These are phyloP conservation scores for Mesorhabditis sp. DNA, from an alignment of 2,888 invertebrate species.

Conservation along the genomic window DNA sequence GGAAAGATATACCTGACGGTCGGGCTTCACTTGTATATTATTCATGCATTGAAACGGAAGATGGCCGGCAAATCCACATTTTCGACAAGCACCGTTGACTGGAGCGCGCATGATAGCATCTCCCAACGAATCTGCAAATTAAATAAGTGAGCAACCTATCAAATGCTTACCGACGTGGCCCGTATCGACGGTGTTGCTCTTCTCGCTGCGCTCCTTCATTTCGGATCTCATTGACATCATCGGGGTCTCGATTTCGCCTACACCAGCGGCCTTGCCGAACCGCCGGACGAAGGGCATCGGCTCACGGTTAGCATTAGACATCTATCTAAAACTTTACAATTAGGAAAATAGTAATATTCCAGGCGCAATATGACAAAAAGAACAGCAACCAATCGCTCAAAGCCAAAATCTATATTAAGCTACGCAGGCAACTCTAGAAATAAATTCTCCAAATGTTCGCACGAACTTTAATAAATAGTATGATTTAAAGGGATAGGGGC, in stretches of 20 bases:
- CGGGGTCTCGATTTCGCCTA: slow-evolving; percentile 2
- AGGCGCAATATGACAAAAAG: no score
- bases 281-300: slow-evolving; percentile 38
- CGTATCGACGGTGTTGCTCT: no score
- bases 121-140: slow-evolving; percentile 31
- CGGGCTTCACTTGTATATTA: slow-evolving; percentile 60
- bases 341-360: no score
- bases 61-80: slow-evolving; percentile 60
- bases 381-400: no score
- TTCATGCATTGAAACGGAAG: slow-evolving; percentile 62
- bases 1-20: slow-evolving; percentile 43
- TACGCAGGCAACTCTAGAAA: no score
- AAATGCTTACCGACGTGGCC: no score
- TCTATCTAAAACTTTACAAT: slow-evolving; percentile 12
- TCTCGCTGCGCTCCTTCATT: slow-evolving; percentile 9
- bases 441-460: no score
- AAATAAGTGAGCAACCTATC: neutral
- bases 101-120: slow-evolving; percentile 29
- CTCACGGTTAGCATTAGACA: slow-evolving; percentile 36
- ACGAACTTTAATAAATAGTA: no score
- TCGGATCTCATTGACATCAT: slow-evolving; percentile 11
- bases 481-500: no score
- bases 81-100: slow-evolving; percentile 49
- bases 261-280: slow-evolving; percentile 22
- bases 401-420: no score